Evolutionary conservation across 2,888 invertebrate species (phyloP).

Genomic region (Drosophila macrospina): DNA sequence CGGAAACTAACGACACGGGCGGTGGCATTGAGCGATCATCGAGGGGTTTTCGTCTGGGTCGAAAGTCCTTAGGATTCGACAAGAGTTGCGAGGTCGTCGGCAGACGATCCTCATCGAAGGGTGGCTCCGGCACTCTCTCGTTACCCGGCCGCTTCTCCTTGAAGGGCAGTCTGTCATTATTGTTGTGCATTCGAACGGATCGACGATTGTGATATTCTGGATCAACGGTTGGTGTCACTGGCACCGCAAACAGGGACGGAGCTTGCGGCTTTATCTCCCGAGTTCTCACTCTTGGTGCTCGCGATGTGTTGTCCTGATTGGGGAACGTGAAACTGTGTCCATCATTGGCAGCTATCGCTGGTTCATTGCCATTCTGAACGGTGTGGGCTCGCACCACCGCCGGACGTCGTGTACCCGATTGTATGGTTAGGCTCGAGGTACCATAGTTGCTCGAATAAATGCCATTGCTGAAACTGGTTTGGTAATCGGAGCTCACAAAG

Average conservation of each 20-base stretch:
- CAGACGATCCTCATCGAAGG: constrained; percentile 22
- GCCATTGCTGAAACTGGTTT: neutral
- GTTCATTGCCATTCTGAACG: neutral
- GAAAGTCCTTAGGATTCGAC: constrained; percentile 23
- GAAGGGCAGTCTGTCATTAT: constrained; percentile 4
- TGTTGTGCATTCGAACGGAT: neutral
- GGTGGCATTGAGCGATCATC: constrained; percentile 2
- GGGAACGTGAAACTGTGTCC: constrained; percentile 2
- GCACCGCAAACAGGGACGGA: constrained; percentile 42
- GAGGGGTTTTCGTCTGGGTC: neutral
- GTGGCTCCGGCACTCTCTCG: neutral
- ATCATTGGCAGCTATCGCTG: neutral
- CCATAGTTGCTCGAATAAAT: neutral
- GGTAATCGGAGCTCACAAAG: constrained; percentile 12
- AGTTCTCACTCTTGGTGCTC: neutral
- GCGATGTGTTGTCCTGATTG: neutral
- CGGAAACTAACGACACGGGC: constrained; percentile 39
- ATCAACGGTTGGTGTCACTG: neutral
- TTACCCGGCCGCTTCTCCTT: neutral
- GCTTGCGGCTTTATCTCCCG: neutral
- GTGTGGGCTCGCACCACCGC: neutral
- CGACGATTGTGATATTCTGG: neutral
- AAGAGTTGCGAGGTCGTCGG: constrained; percentile 34
- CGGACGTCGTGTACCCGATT: constrained; percentile 6
- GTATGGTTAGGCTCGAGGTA: neutral